Evolutionary conservation across 2,113 vertebrate genomes (phyloP), one percentile per base, ranked within the genome.

Genomic region (Lonchura striata): DNA sequence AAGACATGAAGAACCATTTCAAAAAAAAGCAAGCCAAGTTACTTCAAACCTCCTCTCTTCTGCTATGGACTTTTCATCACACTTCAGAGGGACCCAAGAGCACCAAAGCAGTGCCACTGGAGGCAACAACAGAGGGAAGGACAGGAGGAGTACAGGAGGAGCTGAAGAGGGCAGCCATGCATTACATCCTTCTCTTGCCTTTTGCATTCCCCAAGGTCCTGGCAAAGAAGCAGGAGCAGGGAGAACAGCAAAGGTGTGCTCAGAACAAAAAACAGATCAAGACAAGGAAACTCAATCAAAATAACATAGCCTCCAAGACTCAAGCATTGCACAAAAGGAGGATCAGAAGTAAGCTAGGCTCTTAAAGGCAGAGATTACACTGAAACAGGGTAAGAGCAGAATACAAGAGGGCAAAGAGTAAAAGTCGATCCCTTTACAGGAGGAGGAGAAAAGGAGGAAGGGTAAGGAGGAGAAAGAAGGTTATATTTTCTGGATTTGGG

Each of bases 301-400:
- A 80, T 61, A 74, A 70, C 35, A 90, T 50, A 95, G 95, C 88
- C 91, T 91, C 78, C 0, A 1, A 78, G 94, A 92, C 95, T 89
- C 92, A 95, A 97, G 95, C 95, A 96, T 91, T 84, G 94, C 84
- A 96, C 88, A 94, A 94, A 96, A 98, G 95, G 87, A 98, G 93
- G 94, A 97, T 88, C 95, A 66, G 88, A 95, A 96, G 82, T 90
- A 94, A 98, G 95, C 95, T 97, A 80, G 80, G 77, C 76, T 97
- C 96, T 94, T 91, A 95, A 96, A 97, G 89, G 97, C 97, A 97
- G 95, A 98, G 97, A 98, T 98, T 97, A 97, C 85, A 98, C 97
- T 18, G 31, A 96, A 98, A 98, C 97, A 97, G 97, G 95, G 96
- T 97, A 97, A 97, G 97, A 98, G 95, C 33, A 60, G 97, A 98